Evolutionary conservation across 2,797 vertebrate species (phyloP).

Genomic region (Uromys caudimaculatus): DNA sequence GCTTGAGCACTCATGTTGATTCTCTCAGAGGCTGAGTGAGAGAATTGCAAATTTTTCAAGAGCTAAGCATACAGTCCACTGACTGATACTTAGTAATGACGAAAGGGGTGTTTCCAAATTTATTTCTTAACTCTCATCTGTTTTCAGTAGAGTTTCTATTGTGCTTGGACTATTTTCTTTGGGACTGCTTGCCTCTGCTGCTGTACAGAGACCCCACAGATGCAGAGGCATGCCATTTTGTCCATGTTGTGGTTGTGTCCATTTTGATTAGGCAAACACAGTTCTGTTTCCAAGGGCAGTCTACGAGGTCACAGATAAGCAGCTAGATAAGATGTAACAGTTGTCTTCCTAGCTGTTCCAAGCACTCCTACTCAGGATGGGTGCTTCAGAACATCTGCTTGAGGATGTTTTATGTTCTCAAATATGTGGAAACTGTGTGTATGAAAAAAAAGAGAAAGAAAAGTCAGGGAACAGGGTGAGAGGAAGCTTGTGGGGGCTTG

Average conservation of each 20-base stretch:
- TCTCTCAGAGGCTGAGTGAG: slow-evolving; percentile 21
- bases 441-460: slow-evolving; percentile 70
- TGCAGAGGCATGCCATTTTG: background rate
- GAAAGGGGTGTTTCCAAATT: slow-evolving; percentile 46
- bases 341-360: background rate
- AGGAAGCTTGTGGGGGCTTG: slow-evolving; percentile 70
- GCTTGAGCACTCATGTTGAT: background rate
- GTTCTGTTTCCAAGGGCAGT: background rate
- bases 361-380: slow-evolving; percentile 60
- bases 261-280: background rate
- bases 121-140: slow-evolving; percentile 17
- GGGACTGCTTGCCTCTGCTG: slow-evolving; percentile 40
- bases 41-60: background rate
- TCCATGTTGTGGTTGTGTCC: background rate
- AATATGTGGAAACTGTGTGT: slow-evolving; percentile 64
- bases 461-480: slow-evolving; percentile 49
- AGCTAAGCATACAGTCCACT: background rate
- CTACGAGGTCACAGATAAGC: slow-evolving; percentile 33
- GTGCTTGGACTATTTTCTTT: slow-evolving; percentile 39
- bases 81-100: slow-evolving; percentile 36
- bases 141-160: slow-evolving; percentile 53
- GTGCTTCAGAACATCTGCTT: slow-evolving; percentile 52
- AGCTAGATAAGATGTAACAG: background rate
- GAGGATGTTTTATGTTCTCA: slow-evolving; percentile 60
- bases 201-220: slow-evolving; percentile 15